Evolutionary conservation across 2,797 vertebrate genomes (phyloP), one percentile per base, ranked within the genome.

Genomic region (Rhyacichthys aspro): DNA sequence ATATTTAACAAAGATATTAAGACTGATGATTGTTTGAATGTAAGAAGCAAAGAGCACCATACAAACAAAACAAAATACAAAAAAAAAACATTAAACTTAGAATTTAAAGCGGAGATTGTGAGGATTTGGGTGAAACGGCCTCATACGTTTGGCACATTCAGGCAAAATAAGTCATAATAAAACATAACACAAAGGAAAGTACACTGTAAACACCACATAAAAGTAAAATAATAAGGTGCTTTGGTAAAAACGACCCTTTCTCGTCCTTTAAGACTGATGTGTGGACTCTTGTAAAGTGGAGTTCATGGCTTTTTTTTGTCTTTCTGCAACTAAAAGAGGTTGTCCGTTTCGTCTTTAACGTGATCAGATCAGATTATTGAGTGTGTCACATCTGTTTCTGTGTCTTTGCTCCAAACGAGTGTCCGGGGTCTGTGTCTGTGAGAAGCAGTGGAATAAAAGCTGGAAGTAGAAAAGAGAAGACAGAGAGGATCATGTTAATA

Each of bases 81-180:
- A 54, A 15, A 42, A 43, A 63, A 36, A 36, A 62, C 11, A 28
- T 5, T 28, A 28, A 28, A 28, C 23, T 28, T 2, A 28, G 23
- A 28, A 15, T 11, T 43, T 49, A 41, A 50, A n/a, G 14, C 4
- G n/a, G 0, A 14, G 17, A 33, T 36, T 28, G 43, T 38, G 5
- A 17, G 3, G 14, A 58, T 43, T 58, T 45, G 15, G 38, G 43
- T 58, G 33, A 73, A 48, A 10, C 18, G 3, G 52, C 54, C 17
- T 14, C 71, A 73, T 28, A 55, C 57, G 9, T 33, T 54, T 12
- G 55, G 17, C 52, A 76, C 52, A 55, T 15, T 39, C 76, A 84
- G 79, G 84, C 78, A 79, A 82, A 82, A 82, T 60, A 1, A 82
- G 23, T 28, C 78, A 48, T 71, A 72, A 83, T 79, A 60, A 84